Evolutionary conservation across 2,888 invertebrate genomes (phyloP).

Genomic region (Lasioglossum figueresi): DNA sequence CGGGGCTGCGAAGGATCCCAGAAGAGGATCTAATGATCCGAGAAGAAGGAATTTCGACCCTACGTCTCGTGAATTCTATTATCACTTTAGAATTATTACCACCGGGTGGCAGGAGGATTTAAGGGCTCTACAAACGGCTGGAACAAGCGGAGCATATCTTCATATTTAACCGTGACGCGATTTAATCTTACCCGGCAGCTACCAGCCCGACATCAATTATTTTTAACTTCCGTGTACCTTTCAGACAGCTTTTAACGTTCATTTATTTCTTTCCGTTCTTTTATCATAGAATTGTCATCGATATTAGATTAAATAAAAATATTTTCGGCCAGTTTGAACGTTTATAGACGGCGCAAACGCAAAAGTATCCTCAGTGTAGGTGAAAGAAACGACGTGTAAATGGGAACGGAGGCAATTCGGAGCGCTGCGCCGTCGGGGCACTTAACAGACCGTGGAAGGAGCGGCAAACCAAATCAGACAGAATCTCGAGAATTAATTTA

Average conservation of each 20-base stretch:
- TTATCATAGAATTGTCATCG: too few species aligned
- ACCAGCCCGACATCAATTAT: not conserved
- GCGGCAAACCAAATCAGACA: not conserved
- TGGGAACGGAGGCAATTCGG: not conserved
- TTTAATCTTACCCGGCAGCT: not conserved
- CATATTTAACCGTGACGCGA: conserved; percentile 8
- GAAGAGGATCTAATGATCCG: conserved; percentile 16
- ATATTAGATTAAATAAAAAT: not conserved
- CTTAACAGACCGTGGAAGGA: conserved; percentile 6
- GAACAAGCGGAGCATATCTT: not conserved
- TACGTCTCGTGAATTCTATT: not conserved
- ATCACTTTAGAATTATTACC: conserved; percentile 4
- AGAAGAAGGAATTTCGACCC: conserved; percentile 9
- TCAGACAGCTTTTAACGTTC: not conserved
- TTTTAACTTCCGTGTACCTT: not conserved
- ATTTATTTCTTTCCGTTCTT: not conserved
- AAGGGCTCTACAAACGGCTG: conserved; percentile 8
- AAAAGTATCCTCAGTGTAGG: not conserved
- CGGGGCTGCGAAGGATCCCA: not conserved
- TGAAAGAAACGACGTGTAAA: conserved; percentile 6
- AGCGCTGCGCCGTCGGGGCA: not conserved
- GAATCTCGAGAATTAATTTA: conserved; percentile 62
- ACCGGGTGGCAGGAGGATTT: not conserved
- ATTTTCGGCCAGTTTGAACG: not conserved
- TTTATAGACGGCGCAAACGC: not conserved